phyloP scores from a whole-genome alignment of 2,797 vertebrate species.

The Babyrousa celebensis region DNA sequence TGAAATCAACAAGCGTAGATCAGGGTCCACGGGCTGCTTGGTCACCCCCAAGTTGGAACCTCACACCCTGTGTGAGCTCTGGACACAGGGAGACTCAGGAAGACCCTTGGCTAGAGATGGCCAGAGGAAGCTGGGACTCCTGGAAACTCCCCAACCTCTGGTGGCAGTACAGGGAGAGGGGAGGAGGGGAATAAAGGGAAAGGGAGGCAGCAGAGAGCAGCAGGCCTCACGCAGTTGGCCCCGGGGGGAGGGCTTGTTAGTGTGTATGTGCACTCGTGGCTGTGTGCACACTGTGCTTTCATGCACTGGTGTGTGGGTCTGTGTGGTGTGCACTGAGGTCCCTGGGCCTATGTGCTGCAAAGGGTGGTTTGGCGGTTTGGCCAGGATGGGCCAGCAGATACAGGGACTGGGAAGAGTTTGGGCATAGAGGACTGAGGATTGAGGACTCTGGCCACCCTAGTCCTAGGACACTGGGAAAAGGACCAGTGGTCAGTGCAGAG shows the following conservation, averaged over 20 bases:
- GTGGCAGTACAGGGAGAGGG: neutral
- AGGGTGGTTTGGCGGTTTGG: neutral
- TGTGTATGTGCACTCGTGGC: neutral
- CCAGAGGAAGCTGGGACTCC: conserved; percentile 63
- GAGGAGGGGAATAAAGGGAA: neutral
- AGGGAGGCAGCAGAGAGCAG: conserved; percentile 13
- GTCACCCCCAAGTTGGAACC: neutral
- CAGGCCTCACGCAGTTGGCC: neutral
- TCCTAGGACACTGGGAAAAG: neutral
- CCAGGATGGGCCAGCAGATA: neutral
- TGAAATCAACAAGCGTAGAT: neutral
- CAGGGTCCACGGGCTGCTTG: neutral
- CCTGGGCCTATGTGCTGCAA: neutral
- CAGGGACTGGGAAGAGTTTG: neutral
- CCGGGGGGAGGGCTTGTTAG: neutral
- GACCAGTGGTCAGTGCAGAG: neutral
- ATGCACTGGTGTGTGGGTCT: neutral
- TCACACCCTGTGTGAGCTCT: neutral
- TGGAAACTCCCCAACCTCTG: conserved; percentile 13
- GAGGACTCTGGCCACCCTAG: neutral
- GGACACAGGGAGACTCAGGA: neutral
- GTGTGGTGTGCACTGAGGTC: neutral
- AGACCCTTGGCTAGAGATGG: conserved; percentile 34
- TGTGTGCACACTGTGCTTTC: too few relatives aligned
- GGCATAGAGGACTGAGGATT: neutral